Evolutionary conservation across 2,888 invertebrate genomes (phyloP).

Genomic region (Luffia ferchaultella): DNA sequence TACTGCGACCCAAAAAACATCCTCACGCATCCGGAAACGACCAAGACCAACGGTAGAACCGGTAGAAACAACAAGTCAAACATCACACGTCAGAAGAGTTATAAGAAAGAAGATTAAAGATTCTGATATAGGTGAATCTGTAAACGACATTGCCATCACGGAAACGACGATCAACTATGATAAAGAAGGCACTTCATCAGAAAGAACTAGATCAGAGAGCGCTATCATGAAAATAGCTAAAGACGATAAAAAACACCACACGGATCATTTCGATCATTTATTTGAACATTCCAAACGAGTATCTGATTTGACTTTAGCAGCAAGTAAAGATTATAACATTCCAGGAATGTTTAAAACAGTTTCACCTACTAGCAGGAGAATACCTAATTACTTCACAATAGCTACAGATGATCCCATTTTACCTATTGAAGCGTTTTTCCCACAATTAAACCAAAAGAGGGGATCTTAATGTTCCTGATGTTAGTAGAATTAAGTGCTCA

Average conservation of each 20-base stretch:
- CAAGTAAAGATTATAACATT: constrained; percentile 76
- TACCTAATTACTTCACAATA: constrained; percentile 76
- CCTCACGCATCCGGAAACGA: constrained; percentile 45
- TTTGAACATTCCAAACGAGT: constrained; percentile 72
- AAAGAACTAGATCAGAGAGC: constrained; percentile 54
- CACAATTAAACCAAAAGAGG: constrained; percentile 72
- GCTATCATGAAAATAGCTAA: constrained; percentile 65
- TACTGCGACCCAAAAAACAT: constrained; percentile 41
- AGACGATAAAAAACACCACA: constrained; percentile 51
- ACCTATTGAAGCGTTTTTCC: constrained; percentile 83
- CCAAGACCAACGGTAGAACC: constrained; percentile 41
- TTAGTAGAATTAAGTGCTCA: constrained; percentile 14
- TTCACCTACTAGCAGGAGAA: constrained; percentile 67
- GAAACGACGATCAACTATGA: constrained; percentile 34
- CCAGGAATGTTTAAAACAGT: constrained; percentile 76
- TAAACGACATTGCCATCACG: constrained; percentile 43
- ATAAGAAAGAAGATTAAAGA: constrained; percentile 45
- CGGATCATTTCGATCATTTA: constrained; percentile 43
- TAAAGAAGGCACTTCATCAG: constrained; percentile 38
- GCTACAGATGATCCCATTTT: constrained; percentile 82
- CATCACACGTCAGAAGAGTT: constrained; percentile 38
- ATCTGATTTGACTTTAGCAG: constrained; percentile 76
- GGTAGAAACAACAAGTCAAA: constrained; percentile 32
- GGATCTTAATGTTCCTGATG: constrained; percentile 40
- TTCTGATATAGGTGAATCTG: constrained; percentile 44